These are phyloP conservation scores for Thripadectes ignobilis DNA, from an alignment of 2,797 vertebrate species.

Conservation along the genomic window DNA sequence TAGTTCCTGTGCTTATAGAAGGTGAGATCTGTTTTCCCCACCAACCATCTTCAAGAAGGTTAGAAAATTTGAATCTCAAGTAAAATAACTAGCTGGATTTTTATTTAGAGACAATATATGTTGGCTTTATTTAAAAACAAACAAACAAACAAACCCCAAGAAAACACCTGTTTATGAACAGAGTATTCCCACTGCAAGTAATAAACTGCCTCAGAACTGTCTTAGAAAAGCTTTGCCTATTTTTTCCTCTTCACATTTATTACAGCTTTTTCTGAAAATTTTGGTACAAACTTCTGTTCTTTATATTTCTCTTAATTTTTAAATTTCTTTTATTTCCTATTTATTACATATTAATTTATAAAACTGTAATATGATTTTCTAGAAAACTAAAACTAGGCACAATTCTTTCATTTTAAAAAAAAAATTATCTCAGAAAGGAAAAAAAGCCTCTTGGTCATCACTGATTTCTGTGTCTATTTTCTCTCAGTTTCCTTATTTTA, in stretches of 20 bases:
- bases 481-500: not conserved
- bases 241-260: not conserved
- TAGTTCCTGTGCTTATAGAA: not conserved
- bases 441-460: not conserved
- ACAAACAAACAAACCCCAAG: too few relatives aligned
- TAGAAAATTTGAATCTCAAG: not conserved
- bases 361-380: not conserved
- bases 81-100: not conserved
- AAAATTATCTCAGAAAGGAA: not conserved
- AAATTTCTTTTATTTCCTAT: not conserved
- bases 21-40: fast-evolving
- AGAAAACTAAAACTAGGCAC: not conserved
- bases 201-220: not conserved
- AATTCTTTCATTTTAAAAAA: not conserved
- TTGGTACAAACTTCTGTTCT: not conserved
- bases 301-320: not conserved
- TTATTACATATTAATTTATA: not conserved
- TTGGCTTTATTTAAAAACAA: not conserved
- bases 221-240: not conserved
- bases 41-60: not conserved
- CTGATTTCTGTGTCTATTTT: not conserved
- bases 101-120: not conserved
- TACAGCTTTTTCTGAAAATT: not conserved
- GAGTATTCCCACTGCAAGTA: not conserved
- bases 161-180: not conserved